Conservation (phyloP, 2,113 vertebrate species). For the Tiliqua scincoides region DNA sequence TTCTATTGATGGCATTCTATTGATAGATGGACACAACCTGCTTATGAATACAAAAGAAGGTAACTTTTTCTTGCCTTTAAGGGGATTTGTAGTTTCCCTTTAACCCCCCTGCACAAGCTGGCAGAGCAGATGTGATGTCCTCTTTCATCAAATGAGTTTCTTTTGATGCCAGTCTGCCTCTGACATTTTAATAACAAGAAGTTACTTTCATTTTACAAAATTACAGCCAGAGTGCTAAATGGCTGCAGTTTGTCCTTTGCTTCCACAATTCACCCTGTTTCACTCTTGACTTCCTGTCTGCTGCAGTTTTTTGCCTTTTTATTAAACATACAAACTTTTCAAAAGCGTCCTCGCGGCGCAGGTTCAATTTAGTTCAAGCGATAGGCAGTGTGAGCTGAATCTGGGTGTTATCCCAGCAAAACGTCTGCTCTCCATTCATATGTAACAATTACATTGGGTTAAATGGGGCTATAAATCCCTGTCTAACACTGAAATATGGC, state of each 20-base stretch:
- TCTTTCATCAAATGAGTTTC: constrained; percentile 14
- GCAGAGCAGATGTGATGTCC: constrained; percentile 20
- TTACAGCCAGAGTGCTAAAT: constrained; percentile 6
- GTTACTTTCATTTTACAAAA: not conserved
- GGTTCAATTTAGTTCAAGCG: constrained; percentile 23
- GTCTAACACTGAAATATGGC: not conserved
- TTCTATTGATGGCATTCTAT: not conserved
- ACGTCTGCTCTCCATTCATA: not conserved
- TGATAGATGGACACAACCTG: not conserved
- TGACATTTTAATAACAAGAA: constrained; percentile 22
- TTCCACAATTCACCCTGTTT: not conserved
- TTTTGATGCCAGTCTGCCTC: constrained; percentile 2
- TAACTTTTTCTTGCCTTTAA: not conserved
- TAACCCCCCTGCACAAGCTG: not conserved
- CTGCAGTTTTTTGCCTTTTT: not conserved
- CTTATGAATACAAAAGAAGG: not conserved
- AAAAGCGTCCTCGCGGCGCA: not conserved
- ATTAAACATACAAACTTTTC: not conserved
- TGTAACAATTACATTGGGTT: constrained; percentile 29
- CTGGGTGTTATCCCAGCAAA: constrained; percentile 7
- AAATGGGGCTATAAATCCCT: constrained; percentile 10
- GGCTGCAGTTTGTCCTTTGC: constrained; percentile 11
- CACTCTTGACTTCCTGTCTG: not conserved
- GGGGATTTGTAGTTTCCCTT: not conserved
- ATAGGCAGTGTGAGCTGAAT: not conserved